Conservation (phyloP, 2,888 invertebrate genomes). For the Hypselothyrea guttata region DNA sequence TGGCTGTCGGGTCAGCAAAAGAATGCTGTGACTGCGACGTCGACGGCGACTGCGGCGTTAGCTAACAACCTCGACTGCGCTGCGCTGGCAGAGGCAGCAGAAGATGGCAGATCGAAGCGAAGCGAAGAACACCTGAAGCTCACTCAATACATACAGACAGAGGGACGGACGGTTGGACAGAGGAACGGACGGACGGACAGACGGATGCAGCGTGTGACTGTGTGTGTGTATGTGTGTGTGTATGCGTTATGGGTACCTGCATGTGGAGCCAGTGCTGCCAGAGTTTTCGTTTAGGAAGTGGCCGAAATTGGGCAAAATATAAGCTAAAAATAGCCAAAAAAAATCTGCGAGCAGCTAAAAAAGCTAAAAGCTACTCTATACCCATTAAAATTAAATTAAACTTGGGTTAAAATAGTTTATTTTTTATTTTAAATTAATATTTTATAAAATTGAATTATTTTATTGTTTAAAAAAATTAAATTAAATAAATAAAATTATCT, state of each 20-base stretch:
- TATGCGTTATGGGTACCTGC: slow-evolving; percentile 34
- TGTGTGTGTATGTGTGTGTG: slow-evolving; percentile 20
- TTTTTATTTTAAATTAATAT: no score
- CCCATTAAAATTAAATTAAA: no score
- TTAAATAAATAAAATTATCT: no score
- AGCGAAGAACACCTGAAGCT: slow-evolving; percentile 72
- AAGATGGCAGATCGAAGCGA: slow-evolving; percentile 62
- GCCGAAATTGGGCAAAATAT: no score
- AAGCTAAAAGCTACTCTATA: no score
- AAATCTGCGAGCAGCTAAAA: no score
- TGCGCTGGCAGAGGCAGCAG: slow-evolving; percentile 42
- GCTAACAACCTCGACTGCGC: slow-evolving; percentile 61
- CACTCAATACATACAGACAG: slow-evolving; percentile 27
- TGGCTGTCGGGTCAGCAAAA: slow-evolving; percentile 45
- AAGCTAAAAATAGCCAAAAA: no score
- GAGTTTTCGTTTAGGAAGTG: no score
- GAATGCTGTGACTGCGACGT: slow-evolving; percentile 51
- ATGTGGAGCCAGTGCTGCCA: slow-evolving; percentile 16
- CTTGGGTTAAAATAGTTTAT: no score
- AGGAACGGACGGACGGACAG: slow-evolving; percentile 6
- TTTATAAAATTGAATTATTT: no score
- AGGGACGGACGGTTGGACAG: slow-evolving; percentile 5
- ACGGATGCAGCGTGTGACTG: slow-evolving; percentile 2
- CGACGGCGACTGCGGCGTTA: slow-evolving; percentile 45
- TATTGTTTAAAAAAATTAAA: no score